Evolutionary conservation across 2,113 vertebrate genomes (phyloP), one percentile per base, ranked within the genome.

Genomic region (Cebidichthys violaceus): DNA sequence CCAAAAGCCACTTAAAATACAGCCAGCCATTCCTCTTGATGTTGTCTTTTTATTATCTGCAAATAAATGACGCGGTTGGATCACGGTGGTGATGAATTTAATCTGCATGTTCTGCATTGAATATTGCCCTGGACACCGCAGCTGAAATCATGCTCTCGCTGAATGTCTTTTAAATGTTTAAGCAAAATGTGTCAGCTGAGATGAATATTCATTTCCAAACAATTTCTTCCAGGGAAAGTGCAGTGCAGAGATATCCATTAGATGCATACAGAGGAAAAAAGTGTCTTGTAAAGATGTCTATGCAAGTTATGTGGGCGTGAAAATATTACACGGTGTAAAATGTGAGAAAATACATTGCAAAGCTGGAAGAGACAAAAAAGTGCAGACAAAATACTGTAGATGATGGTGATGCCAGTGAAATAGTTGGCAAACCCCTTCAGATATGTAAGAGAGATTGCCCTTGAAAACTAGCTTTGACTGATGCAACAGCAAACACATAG

Each of bases 401-500:
- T 75, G 83, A 60, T 50, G 62, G 59, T 45, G 76, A 83, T 78
- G 81, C 77, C 82, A 60, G 54, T 57, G 66, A 72, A 84, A 85
- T 59, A 76, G 79, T 59, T 86, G 85, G 76, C 84, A 83, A 82
- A 78, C 31, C 50, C 55, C 39, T 69, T 81, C 86, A 85, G 77
- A 86, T 70, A 41, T 69, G 68, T 33, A 29, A 65, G 73, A 69
- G 69, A 89, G 81, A 87, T 81, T 78, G 76, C 79, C 90, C 88
- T 92, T 90, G 87, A 92, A 90, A 88, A 89, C 33, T 68, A 62
- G 82, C 69, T 90, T 90, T 83, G 85, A 82, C 73, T 90, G 90
- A 89, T 83, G 84, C 88, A 91, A 90, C 79, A 65, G 79, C 74
- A 82, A 92, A 77, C 85, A 78, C 84, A 68, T n/a, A 57, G 75